Evolutionary conservation across 1,140 invertebrate species (phyloP).

Genomic region (Pristionchus pacificus): DNA sequence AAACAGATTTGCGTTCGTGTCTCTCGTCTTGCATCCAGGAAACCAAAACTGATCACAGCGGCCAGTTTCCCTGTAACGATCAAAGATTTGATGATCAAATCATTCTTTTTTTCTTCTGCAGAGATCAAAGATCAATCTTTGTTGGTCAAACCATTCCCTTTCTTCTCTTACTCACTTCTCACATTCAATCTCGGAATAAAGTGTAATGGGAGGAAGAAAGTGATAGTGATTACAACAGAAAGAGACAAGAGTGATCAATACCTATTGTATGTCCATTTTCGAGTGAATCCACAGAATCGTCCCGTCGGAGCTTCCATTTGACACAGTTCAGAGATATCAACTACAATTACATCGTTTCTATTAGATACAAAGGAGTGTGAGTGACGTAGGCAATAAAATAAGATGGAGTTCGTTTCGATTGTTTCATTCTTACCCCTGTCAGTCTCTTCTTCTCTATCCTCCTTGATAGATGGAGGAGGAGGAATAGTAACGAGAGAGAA

Average conservation of each 20-base stretch:
- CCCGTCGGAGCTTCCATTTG: conserved; percentile 23
- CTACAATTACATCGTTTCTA: neutral
- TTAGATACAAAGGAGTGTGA: neutral
- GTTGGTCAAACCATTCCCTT: too few relatives aligned
- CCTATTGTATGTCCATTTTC: conserved; percentile 29
- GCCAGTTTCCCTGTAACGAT: conserved; percentile 27
- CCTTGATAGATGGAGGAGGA: conserved; percentile 8
- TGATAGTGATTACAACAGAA: too few relatives aligned
- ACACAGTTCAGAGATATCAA: conserved; percentile 23
- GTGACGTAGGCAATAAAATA: too few relatives aligned
- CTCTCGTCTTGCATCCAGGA: conserved; percentile 49
- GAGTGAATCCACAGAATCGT: conserved; percentile 28
- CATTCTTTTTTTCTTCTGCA: too few relatives aligned
- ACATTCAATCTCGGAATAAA: too few relatives aligned
- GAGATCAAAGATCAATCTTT: too few relatives aligned
- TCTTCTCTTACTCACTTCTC: too few relatives aligned
- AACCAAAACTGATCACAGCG: conserved; percentile 48
- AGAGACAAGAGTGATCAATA: neutral
- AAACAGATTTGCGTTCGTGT: conserved; percentile 54
- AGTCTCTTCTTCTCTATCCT: conserved; percentile 11
- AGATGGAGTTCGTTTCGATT: too few relatives aligned
- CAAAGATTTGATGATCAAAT: conserved; percentile 20
- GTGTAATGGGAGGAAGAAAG: too few relatives aligned
- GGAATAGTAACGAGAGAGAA: conserved; percentile 20
- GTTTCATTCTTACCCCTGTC: too few relatives aligned